phyloP scores from a whole-genome alignment of 2,113 vertebrate genomes.

The Zingel zingel region DNA sequence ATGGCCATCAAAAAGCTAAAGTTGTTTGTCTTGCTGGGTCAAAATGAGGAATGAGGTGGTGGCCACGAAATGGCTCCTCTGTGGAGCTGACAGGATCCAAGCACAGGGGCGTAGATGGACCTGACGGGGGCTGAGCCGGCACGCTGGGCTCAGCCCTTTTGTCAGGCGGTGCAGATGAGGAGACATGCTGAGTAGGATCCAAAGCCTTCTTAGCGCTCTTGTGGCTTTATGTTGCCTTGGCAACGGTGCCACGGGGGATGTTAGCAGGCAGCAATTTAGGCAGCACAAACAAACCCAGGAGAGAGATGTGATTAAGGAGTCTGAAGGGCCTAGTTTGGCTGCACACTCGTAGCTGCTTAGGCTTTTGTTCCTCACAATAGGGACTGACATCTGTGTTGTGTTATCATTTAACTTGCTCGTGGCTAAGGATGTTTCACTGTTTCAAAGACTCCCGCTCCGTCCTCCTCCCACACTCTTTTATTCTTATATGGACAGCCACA shows the following conservation, averaged over 20 bases:
- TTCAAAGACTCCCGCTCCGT: conserved; percentile 41
- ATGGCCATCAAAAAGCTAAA: conserved; percentile 34
- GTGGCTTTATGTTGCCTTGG: conserved; percentile 67
- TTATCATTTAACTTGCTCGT: conserved; percentile 79
- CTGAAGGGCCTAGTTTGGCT: conserved; percentile 67
- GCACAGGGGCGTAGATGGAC: conserved; percentile 34
- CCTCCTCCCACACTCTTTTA: conserved; percentile 14
- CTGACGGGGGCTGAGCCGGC: conserved; percentile 37
- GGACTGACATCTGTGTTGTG: conserved; percentile 77
- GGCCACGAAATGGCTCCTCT: conserved; percentile 38
- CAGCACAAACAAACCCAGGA: conserved; percentile 75
- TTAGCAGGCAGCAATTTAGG: conserved; percentile 78
- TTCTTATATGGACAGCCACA: conserved; percentile 1
- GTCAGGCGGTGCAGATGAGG: conserved; percentile 53
- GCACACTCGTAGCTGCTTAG: conserved; percentile 56
- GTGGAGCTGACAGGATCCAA: conserved; percentile 59
- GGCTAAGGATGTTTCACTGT: conserved; percentile 66
- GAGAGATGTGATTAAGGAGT: conserved; percentile 78
- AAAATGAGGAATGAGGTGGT: conserved; percentile 48
- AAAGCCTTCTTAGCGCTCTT: conserved; percentile 57
- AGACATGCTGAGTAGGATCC: conserved; percentile 60
- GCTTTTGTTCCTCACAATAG: conserved; percentile 67
- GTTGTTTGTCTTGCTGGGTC: conserved; percentile 48
- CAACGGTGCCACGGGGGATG: conserved; percentile 52
- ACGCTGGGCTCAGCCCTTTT: conserved; percentile 46